A percentile compares a stretch with the other conserved stretches of the same genome.
phyloP scores from a whole-genome alignment of 2,113 vertebrate genomes.

The Cephalopholis sonnerati region DNA sequence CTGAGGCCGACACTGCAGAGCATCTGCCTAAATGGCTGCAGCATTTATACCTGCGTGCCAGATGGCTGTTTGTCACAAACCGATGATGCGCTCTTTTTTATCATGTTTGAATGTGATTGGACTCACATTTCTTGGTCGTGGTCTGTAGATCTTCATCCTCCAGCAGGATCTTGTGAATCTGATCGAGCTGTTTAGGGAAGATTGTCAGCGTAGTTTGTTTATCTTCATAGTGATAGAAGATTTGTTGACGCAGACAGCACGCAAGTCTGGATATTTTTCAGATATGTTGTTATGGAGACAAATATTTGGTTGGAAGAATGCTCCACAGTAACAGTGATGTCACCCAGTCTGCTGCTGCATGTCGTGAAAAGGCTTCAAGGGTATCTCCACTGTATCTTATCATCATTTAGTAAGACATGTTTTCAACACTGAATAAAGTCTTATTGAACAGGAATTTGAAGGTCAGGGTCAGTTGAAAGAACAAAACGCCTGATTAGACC shows the following conservation, averaged over 20 bases:
- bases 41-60: slow-evolving; percentile 25
- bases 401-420: not conserved
- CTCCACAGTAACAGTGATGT: slow-evolving; percentile 49
- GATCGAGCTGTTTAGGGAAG: slow-evolving; percentile 4
- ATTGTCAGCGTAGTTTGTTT: slow-evolving; percentile 41
- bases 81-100: not conserved
- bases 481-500: not conserved
- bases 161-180: not conserved
- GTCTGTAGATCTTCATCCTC: not conserved
- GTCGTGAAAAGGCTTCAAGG: not conserved
- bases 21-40: slow-evolving; percentile 28
- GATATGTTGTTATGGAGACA: slow-evolving; percentile 64
- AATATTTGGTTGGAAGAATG: slow-evolving; percentile 53
- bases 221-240: slow-evolving; percentile 16
- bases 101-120: slow-evolving; percentile 3
- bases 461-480: slow-evolving; percentile 16
- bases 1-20: not conserved
- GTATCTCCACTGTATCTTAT: slow-evolving; percentile 1
- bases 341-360: not conserved
- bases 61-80: slow-evolving; percentile 10
- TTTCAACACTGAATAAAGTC: slow-evolving; percentile 1
- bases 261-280: slow-evolving; percentile 19
- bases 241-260: slow-evolving; percentile 29
- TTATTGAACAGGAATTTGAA: slow-evolving; percentile 40
- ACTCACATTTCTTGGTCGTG: not conserved